Evolutionary conservation across 1,140 invertebrate genomes (phyloP).

Genomic region (Antheraea pernyi): DNA sequence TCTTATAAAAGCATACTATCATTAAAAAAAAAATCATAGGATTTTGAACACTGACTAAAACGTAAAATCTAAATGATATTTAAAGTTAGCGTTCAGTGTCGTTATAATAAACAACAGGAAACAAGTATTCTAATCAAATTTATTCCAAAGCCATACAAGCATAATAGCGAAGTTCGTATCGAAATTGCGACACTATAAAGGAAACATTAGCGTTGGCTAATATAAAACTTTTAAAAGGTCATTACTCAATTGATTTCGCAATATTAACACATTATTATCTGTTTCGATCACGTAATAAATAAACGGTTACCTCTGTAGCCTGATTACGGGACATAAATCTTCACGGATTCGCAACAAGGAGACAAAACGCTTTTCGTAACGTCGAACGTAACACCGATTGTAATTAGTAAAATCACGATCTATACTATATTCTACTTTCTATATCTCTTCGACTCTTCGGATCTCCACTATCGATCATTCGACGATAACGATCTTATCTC

Average conservation of each 20-base stretch:
- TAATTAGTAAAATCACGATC: slow-evolving; percentile 67
- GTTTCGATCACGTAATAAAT: slow-evolving; percentile 53
- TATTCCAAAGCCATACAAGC: not conserved
- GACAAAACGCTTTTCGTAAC: slow-evolving; percentile 63
- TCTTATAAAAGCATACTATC: too few species aligned
- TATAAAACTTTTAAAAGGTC: slow-evolving; percentile 52
- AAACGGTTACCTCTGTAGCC: slow-evolving; percentile 48
- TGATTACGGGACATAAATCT: slow-evolving; percentile 63
- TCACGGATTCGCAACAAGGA: slow-evolving; percentile 53
- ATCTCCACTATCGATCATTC: slow-evolving; percentile 54
- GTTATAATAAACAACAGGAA: not conserved
- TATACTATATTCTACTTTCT: slow-evolving; percentile 63
- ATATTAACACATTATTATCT: slow-evolving; percentile 61
- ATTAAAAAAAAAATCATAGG: too few species aligned
- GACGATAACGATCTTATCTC: slow-evolving; percentile 54
- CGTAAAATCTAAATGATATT: too few species aligned
- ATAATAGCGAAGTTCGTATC: not conserved
- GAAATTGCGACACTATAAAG: slow-evolving; percentile 3
- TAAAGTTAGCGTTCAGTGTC: too few species aligned
- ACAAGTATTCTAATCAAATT: not conserved
- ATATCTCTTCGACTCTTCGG: slow-evolving; percentile 45
- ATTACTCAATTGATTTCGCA: slow-evolving; percentile 58
- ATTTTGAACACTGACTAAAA: too few species aligned
- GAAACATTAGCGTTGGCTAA: slow-evolving; percentile 44
- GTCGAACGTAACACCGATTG: slow-evolving; percentile 50